A percentile compares a stretch with the other conserved stretches of the same genome.
These are phyloP conservation scores for Eulemur mongoz DNA, from an alignment of 2,797 vertebrate species.

Conservation along the genomic window DNA sequence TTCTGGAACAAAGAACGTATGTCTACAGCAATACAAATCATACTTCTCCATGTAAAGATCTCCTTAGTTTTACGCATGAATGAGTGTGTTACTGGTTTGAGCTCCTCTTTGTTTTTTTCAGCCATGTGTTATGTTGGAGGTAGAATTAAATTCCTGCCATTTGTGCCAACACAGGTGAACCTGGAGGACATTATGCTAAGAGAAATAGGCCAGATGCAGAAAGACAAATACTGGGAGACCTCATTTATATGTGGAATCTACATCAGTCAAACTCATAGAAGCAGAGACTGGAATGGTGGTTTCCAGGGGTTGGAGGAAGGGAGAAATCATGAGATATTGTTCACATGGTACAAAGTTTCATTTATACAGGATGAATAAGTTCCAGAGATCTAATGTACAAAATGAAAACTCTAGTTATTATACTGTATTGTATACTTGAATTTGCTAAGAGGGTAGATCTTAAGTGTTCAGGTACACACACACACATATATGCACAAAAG, in stretches of 20 bases:
- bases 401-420: background rate
- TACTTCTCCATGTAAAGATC: background rate
- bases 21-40: background rate
- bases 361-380: background rate
- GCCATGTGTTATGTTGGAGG: background rate
- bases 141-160: background rate
- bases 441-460: background rate
- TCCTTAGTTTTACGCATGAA: background rate
- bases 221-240: background rate
- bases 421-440: background rate
- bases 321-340: background rate
- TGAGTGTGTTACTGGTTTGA: background rate
- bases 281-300: background rate
- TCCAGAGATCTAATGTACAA: background rate
- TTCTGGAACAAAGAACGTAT: background rate
- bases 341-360: background rate
- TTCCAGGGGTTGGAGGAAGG: background rate
- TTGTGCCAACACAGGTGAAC: background rate
- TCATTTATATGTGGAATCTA: background rate
- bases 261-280: background rate
- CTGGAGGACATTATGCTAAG: background rate
- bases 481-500: background rate
- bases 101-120: background rate
- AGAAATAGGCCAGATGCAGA: background rate
- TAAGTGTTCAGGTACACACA: background rate